Evolutionary conservation across 2,797 vertebrate genomes (phyloP), one percentile per base, ranked within the genome.

Genomic region (Periophthalmus magnuspinnatus): DNA sequence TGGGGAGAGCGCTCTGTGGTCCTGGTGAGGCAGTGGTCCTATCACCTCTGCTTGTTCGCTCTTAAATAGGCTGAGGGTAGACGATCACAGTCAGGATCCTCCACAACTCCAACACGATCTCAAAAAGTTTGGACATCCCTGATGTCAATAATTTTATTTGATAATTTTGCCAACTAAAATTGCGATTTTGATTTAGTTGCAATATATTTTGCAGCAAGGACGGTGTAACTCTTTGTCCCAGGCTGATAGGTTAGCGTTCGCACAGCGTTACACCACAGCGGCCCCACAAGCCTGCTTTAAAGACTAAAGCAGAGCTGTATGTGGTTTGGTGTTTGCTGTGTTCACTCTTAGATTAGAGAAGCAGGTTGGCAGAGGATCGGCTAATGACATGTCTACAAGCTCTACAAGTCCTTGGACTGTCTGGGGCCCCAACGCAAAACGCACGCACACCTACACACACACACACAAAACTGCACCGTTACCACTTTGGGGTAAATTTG

Each of bases 361-460:
- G 84, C 86, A 88, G 88, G 82, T 88, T 90, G 86, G 83, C 88
- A 83, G 74, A 78, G 87, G 85, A 88, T 86, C 63, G 79, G 82
- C 81, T 93, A 93, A 93, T 90, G 86, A 87, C 90, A 93, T 83
- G 86, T 88, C 89, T 92, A 70, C 86, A 50, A 60, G 28, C 86
- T 78, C 80, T 58, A 14, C 4, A 62, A 90, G 92, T 84, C 90
- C 90, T 90, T 91, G 89, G 81, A 84, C 84, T 86, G 88, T 92
- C 90, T 91, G 86, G 81, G 82, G 81, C 79, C 45, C 45, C 10
- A 54, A 54, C 8, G 28, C 64, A 52, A 66, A 48, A 67, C 7
- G 41, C 54, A 69, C 71, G 65, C 57, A 24, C 67, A 71, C 34
- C 54, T 52, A 65, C 57, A 62, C 67, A 70, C 70, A 67, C 64